Evolutionary conservation across 2,113 vertebrate genomes (phyloP), one percentile per base, ranked within the genome.

Genomic region (Connochaetes taurinus): DNA sequence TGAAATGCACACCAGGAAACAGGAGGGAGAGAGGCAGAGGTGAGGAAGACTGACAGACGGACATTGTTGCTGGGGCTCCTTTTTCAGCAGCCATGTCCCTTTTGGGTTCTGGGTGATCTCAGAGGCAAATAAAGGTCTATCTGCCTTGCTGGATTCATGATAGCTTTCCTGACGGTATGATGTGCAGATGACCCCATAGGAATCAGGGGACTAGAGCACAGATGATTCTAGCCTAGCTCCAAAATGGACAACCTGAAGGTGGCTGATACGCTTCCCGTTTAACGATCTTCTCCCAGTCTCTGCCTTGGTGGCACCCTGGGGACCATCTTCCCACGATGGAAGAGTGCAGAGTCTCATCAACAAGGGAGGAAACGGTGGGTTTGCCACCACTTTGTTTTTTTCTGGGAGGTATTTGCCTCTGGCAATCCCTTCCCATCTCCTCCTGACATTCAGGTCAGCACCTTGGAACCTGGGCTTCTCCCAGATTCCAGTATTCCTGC

Each of bases 181-280:
- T 58, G 64, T 13, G 45, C 58, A 89, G 3, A 7, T 12, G 31
- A 74, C 10, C 14, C 21, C 13, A 2, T 36, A 53, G 76, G 31
- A 55, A 3, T n/a, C 27, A 27, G 23, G 21, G 55, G 81, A 50
- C 11, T 4, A 4, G 52, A 17, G 7, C 13, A 1, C 23, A 14
- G 36, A 33, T 76, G 50, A 80, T 43, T 47, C 78, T 5, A 12
- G n/a, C 31, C 31, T 43, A 31, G 13, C 16, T 64, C 12, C 27
- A 71, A 86, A 11, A 7, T 17, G 31, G n/a, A 17, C 25, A 4
- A 25, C 33, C 21, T 45, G 71, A 36, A 15, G 11, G 53, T 55
- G 50, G 31, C 16, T 36, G 5, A 7, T 2, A 9, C 10, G 15
- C n/a, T 76, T 74, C 25, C 19, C 1, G 0, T 29, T 43, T 62